phyloP scores from a whole-genome alignment of 2,888 invertebrate genomes.

The Drosophila mettleri region DNA sequence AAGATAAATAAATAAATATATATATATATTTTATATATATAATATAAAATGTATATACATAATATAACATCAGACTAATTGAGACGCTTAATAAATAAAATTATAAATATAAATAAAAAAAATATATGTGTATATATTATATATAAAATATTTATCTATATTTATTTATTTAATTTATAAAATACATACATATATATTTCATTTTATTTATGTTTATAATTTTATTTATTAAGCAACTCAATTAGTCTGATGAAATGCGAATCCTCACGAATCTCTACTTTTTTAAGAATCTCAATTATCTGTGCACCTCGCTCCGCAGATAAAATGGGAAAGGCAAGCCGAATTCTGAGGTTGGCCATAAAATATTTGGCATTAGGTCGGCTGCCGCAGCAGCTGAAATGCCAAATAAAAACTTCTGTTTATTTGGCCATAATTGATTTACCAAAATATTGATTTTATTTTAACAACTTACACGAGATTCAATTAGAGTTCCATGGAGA shows the following conservation, averaged over 20 bases:
- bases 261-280: slow-evolving; percentile 58
- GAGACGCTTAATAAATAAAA: too few species aligned
- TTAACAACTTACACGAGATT: neutral
- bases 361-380: slow-evolving; percentile 7
- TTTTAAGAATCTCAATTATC: slow-evolving; percentile 66
- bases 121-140: too few species aligned
- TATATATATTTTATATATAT: too few species aligned
- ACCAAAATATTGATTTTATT: neutral
- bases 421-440: neutral
- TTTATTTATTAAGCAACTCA: slow-evolving; percentile 9
- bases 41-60: too few species aligned
- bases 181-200: neutral
- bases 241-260: slow-evolving; percentile 56
- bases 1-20: too few species aligned
- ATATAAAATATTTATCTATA: too few species aligned
- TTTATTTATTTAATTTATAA: too few species aligned
- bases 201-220: too few species aligned
- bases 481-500: neutral
- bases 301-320: slow-evolving; percentile 15
- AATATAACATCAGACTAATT: too few species aligned
- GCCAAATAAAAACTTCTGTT: slow-evolving; percentile 25
- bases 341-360: slow-evolving; percentile 16
- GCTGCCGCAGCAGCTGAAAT: slow-evolving; percentile 8
- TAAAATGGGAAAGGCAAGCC: neutral
- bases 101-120: too few species aligned